Evolutionary conservation across 1,140 invertebrate genomes (phyloP), one percentile per base, ranked within the genome.

Genomic region (Triops cancriformis): DNA sequence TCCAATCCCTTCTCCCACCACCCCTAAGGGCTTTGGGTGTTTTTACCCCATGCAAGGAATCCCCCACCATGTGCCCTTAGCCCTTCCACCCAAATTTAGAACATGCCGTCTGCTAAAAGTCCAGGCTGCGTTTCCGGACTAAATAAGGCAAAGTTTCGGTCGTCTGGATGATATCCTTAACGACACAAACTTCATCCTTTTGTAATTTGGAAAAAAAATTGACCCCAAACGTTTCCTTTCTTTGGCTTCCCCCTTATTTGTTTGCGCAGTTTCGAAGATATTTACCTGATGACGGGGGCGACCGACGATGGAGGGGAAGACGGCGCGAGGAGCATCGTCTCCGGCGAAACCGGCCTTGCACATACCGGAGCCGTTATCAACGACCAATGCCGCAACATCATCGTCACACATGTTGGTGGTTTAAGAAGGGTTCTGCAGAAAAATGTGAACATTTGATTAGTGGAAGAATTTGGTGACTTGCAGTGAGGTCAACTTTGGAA

Each of bases 331-430:
- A 75, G 93, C 93, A 87, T 94, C 93, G 85, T 94, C 93, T 81
- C 93, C 93, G 80, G 94, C 93, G 85, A 96, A 95, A 81, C 94
- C 94, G 84, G 94, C 93, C 84, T 95, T 94, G 87, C 92, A 94
- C 93, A 94, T 94, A 81, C 93, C 93, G 80, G 92, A 94, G 81
- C 93, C 93, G 89, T 95, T 95, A 87, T 95, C 94, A 73, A 95
- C 90, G 81, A 95, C 93, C 80, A 95, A 86, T 82, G 94, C 92
- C 81, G 91, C 91, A 87, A 94, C 91, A 85, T 94, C 93, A 85
- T 94, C 93, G 89, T 94, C 92, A 89, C 92, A 93, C 93, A 94
- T 94, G 84, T 88, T 91, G 83, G 64, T 76, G 43, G 64, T 42
- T 74, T 76, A 51, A 76, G 75, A 51, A 26, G 43, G 75, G 75